These are phyloP conservation scores for Sebastes minor DNA, from an alignment of 2,797 vertebrate species.

Conservation along the genomic window DNA sequence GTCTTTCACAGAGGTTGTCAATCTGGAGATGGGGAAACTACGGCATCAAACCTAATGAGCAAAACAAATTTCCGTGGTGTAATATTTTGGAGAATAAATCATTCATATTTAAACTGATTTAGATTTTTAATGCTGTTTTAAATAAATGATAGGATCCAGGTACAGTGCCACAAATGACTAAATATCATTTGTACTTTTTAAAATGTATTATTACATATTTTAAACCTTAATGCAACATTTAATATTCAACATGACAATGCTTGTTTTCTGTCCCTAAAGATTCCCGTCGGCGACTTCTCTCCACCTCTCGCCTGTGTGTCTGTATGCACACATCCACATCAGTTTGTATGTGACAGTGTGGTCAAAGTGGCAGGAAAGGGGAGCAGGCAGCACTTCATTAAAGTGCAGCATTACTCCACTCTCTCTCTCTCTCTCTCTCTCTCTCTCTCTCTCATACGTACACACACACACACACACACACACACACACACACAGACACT, in stretches of 20 bases:
- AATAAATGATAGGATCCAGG: neutral
- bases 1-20: neutral
- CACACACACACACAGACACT: conserved; percentile 22
- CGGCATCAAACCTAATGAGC: neutral
- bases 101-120: conserved; percentile 16
- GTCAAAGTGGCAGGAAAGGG: conserved; percentile 61
- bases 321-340: neutral
- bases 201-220: neutral
- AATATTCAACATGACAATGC: neutral
- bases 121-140: neutral
- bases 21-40: neutral
- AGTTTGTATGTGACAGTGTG: conserved; percentile 32
- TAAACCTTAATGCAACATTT: neutral
- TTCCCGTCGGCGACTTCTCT: neutral
- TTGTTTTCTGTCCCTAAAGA: neutral
- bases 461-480: conserved; percentile 10
- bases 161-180: neutral
- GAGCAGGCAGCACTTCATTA: conserved; percentile 72
- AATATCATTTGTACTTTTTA: neutral
- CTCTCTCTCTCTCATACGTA: neutral
- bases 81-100: neutral
- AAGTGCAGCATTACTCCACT: conserved; percentile 65
- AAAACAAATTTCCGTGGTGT: neutral
- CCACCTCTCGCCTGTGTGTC: neutral
- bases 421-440: neutral